Evolutionary conservation across 2,797 vertebrate species (phyloP).

Genomic region (Darevskia mixta): DNA sequence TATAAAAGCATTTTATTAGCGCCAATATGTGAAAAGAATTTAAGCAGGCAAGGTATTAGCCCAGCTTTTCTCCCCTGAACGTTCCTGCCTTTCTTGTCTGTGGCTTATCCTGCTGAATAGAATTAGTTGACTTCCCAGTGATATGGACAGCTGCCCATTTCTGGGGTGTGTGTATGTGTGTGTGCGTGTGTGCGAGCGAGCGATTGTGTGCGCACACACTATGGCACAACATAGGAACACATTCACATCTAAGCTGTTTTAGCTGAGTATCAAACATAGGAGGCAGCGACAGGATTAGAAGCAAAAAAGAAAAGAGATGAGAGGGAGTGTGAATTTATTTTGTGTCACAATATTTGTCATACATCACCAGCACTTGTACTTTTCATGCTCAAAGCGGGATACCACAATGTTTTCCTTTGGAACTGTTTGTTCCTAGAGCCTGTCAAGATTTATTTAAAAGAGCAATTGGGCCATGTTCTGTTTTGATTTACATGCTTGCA

Average conservation of each 20-base stretch:
- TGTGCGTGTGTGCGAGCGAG: too few relatives aligned
- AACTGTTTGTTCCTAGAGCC: slow-evolving; percentile 41
- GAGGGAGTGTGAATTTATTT: not conserved
- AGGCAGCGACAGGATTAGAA: slow-evolving; percentile 9
- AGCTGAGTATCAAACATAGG: not conserved
- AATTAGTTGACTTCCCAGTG: slow-evolving; percentile 76
- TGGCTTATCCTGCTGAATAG: slow-evolving; percentile 73
- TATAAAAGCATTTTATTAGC: slow-evolving; percentile 46
- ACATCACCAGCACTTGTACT: accelerated
- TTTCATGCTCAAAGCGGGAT: not conserved
- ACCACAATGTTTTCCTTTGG: slow-evolving; percentile 20
- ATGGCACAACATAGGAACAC: not conserved
- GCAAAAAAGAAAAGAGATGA: not conserved
- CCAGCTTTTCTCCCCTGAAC: slow-evolving; percentile 38
- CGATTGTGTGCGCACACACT: accelerated
- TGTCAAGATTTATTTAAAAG: slow-evolving; percentile 34
- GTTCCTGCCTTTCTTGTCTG: slow-evolving; percentile 22
- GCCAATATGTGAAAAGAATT: slow-evolving; percentile 12
- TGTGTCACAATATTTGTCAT: not conserved
- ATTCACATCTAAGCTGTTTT: not conserved
- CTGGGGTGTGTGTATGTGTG: not conserved
- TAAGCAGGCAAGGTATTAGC: slow-evolving; percentile 43
- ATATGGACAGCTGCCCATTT: slow-evolving; percentile 44
- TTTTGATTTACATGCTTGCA: not conserved
- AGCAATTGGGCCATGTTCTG: slow-evolving; percentile 14